Evolutionary conservation across 2,888 invertebrate genomes (phyloP), one percentile per base, ranked within the genome.

Genomic region (Leptinotarsa peninsularis): DNA sequence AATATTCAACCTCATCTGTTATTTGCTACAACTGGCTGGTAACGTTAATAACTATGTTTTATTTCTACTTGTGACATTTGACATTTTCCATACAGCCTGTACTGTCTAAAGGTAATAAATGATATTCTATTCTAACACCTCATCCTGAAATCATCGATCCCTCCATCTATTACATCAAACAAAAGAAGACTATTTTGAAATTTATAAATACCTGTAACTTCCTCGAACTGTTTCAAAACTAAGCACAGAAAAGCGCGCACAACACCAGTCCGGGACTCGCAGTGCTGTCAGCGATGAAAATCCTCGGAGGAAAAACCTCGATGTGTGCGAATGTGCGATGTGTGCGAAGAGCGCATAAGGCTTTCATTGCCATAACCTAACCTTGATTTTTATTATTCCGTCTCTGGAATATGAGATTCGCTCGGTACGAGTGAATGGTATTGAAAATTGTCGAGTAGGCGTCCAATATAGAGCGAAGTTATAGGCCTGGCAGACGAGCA

Each of bases 321-420:
- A 15, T 43, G 3, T 33, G 21, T 21, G 7, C 43, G 23, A 58
- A 13, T n/a, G n/a, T n/a, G n/a, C n/a, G 17, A 15, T 43, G 3
- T 33, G 21, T 21, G 7, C 43, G 23, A 58, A 13, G 21, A 18
- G 4, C 17, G 7, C 4, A 17, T n/a, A 63, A 63, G 17, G 43
- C 63, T 43, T 33, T 63, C 33, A 43, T 7, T 27, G 33, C 14
- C 63, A n/a, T 15, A 33, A 63, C 43, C 15, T 43, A 63, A 43
- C 63, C 63, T 63, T 63, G 63, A 63, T 63, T 63, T 13, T 43
- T 43, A 63, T 63, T 63, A 63, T 63, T 33, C 63, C 63, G 27
- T 63, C 63, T 63, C 63, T 63, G 43, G 63, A 63, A 43, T 33
- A 63, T 63, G 63, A 58, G 58, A 58, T 58, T 58, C 23, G 58